These are phyloP conservation scores for Caradrina kadenii DNA, from an alignment of 2,888 invertebrate genomes.

Conservation along the genomic window DNA sequence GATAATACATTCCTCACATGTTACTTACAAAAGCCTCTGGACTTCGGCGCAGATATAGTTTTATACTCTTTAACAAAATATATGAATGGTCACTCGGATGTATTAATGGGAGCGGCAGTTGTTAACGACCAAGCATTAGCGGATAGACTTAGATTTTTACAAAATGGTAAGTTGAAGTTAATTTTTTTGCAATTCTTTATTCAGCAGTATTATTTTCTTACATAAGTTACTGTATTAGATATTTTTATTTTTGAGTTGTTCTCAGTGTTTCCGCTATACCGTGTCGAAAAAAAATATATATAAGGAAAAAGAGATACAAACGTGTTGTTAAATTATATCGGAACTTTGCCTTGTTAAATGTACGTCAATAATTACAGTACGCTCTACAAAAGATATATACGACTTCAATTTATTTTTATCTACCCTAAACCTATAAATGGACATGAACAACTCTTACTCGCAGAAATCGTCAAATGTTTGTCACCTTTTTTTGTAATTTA, in stretches of 20 bases:
- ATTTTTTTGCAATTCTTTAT: no score
- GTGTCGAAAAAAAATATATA: neutral
- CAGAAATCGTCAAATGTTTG: no score
- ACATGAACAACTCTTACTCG: no score
- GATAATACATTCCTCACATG: conserved; percentile 92
- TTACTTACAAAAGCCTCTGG: conserved; percentile 97
- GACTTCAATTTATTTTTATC: no score
- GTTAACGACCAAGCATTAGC: conserved; percentile 94
- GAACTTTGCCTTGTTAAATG: neutral
- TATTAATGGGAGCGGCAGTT: conserved; percentile 97
- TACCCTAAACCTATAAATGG: no score
- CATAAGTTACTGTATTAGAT: neutral
- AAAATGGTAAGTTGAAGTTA: conserved; percentile 92
- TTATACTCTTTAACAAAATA: conserved; percentile 99
- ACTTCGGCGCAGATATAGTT: conserved; percentile 97
- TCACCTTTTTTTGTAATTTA: no score
- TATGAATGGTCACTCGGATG: conserved; percentile 99
- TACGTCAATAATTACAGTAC: neutral
- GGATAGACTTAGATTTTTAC: conserved; percentile 94
- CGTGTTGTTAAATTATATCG: neutral
- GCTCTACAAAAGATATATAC: no score
- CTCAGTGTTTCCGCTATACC: neutral
- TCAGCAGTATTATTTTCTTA: neutral
- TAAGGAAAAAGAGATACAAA: no score
- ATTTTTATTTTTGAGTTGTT: neutral